Evolutionary conservation across 2,113 vertebrate genomes (phyloP), one percentile per base, ranked within the genome.

Genomic region (Epinephelus fuscoguttatus): DNA sequence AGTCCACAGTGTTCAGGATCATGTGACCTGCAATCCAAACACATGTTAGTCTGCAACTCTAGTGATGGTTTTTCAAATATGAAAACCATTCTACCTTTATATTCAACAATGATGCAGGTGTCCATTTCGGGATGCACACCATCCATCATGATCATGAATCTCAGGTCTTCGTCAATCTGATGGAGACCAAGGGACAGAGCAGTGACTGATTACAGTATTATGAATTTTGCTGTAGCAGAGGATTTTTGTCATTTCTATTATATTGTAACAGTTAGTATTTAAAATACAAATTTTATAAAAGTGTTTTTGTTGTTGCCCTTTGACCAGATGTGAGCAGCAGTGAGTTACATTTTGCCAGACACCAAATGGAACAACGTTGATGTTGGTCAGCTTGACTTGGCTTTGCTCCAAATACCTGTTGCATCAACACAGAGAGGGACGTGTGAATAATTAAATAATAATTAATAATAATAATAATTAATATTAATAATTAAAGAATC

Each of bases 111-210:
- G 78, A 96, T 94, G 74, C 96, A 97, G 0, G 96, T 96, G 87
- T 97, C 96, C 94, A 97, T 95, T 89, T 96, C 96, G 27, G 96
- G 96, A 75, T 96, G 96, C 70, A 96, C 70, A 0, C 95, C 96
- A 21, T 97, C 96, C 96, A 96, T 96, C 62, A 96, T 75, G 88
- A 97, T 96, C 96, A 97, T 96, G 55, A 96, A 96, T 45, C 96
- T 92, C 56, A 97, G 88, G 78, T 95, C 79, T 56, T 93, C 64
- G 55, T 96, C 93, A 17, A 90, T 11, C 90, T 91, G 68, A 12
- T 9, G 11, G 23, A 63, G 6, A 49, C 23, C 25, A 56, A 18
- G 4, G 30, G 72, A 53, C 8, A 19, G 17, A 4, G 13, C 37
- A 13, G 14, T 33, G 63, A 55, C 0, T 19, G 23, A 19, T 57